phyloP scores from a whole-genome alignment of 2,113 vertebrate species.

The Pteruthius melanotis region DNA sequence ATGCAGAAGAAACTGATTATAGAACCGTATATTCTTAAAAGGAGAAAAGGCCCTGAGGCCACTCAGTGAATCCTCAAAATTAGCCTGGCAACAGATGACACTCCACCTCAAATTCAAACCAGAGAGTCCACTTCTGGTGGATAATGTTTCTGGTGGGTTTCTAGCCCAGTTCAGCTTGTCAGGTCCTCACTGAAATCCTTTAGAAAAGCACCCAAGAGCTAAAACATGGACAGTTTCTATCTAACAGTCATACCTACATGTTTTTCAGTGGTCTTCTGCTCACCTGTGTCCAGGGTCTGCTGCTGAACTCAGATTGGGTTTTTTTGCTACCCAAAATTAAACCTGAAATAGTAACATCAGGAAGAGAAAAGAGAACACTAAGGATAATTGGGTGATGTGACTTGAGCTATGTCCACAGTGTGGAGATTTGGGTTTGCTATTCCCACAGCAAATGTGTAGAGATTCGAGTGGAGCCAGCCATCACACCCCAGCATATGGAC shows the following conservation, averaged over 20 bases:
- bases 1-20: slow-evolving; percentile 39
- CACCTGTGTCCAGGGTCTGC: not conserved
- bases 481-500: too few relatives aligned
- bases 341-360: not conserved
- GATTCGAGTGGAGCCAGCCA: not conserved
- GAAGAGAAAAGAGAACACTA: not conserved
- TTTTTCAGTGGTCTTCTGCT: not conserved
- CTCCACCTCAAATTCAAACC: not conserved
- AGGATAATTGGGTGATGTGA: not conserved
- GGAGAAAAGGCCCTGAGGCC: not conserved
- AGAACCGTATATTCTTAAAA: not conserved
- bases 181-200: not conserved
- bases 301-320: not conserved
- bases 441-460: not conserved
- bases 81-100: not conserved
- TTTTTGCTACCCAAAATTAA: not conserved
- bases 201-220: not conserved
- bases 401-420: not conserved
- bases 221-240: not conserved
- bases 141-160: not conserved
- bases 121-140: not conserved
- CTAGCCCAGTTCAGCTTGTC: not conserved
- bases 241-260: not conserved
- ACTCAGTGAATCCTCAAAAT: not conserved
- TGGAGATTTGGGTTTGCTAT: not conserved